Evolutionary conservation across 2,113 vertebrate species (phyloP).

Genomic region (Notiomystis cincta): DNA sequence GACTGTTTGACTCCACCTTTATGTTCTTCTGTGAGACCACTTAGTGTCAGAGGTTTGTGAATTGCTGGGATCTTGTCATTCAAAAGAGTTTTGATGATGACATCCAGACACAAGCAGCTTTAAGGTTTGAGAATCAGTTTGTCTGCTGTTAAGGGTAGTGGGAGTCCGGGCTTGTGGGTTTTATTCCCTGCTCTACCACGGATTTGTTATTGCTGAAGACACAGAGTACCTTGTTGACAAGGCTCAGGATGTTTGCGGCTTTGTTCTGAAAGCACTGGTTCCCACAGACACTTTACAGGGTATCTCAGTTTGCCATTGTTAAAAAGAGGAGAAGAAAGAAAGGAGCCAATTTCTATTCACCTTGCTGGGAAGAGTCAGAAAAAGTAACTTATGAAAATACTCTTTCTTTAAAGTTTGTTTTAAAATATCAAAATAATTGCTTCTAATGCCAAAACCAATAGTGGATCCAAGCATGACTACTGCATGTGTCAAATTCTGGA

Average conservation of each 20-base stretch:
- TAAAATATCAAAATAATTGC: neutral
- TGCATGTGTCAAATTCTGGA: neutral
- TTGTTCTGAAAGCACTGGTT: neutral
- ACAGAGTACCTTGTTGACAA: neutral
- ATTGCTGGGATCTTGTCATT: rapidly evolving
- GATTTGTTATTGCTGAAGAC: neutral
- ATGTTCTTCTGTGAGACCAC: neutral
- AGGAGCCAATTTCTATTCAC: neutral
- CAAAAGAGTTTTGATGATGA: neutral
- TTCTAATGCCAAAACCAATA: neutral
- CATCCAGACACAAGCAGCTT: neutral
- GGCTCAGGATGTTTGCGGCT: neutral
- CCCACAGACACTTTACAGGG: neutral
- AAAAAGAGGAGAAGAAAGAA: neutral
- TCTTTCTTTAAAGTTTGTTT: neutral
- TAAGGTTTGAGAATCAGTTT: neutral
- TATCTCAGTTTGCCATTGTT: neutral
- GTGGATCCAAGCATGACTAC: neutral
- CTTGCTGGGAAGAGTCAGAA: neutral
- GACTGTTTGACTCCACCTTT: neutral
- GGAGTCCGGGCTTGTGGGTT: neutral
- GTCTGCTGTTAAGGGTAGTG: neutral
- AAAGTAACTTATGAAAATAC: neutral
- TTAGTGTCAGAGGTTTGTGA: neutral
- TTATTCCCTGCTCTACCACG: neutral